Evolutionary conservation across 1,140 invertebrate genomes (phyloP).

Genomic region (Zeugodacus cucurbitae): DNA sequence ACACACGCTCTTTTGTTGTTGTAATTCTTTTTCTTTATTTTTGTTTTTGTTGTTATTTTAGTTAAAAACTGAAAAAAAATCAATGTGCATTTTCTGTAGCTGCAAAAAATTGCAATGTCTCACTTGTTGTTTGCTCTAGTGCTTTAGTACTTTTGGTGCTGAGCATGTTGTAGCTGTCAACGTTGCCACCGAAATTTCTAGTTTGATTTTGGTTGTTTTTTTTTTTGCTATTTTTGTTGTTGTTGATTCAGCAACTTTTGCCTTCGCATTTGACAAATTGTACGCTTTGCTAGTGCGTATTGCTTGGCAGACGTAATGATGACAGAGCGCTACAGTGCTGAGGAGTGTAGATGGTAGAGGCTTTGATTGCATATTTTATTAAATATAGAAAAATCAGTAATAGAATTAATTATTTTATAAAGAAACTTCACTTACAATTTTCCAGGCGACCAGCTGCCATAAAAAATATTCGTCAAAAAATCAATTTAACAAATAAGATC

Average conservation of each 20-base stretch:
- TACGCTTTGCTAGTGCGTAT: background rate
- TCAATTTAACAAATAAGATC: too few species aligned
- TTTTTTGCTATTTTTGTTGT: background rate
- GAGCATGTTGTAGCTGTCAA: constrained; percentile 23
- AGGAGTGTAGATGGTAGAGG: too few species aligned
- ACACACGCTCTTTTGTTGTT: too few species aligned
- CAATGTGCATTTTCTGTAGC: background rate
- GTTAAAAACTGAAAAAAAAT: background rate
- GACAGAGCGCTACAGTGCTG: too few species aligned
- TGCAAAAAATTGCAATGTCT: constrained; percentile 2
- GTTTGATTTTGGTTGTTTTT: background rate
- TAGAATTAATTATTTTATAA: too few species aligned
- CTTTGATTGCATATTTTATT: too few species aligned
- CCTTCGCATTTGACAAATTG: background rate
- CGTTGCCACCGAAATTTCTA: constrained; percentile 5
- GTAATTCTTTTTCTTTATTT: too few species aligned
- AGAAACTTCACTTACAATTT: too few species aligned
- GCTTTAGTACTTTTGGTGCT: background rate
- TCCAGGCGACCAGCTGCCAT: too few species aligned
- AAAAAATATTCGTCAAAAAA: too few species aligned
- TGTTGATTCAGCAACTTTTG: background rate
- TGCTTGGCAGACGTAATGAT: background rate
- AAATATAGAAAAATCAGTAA: too few species aligned
- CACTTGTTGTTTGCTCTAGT: constrained; percentile 17
- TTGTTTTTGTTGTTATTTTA: too few species aligned